Evolutionary conservation across 2,888 invertebrate genomes (phyloP).

Genomic region (Euplagia quadripunctaria): DNA sequence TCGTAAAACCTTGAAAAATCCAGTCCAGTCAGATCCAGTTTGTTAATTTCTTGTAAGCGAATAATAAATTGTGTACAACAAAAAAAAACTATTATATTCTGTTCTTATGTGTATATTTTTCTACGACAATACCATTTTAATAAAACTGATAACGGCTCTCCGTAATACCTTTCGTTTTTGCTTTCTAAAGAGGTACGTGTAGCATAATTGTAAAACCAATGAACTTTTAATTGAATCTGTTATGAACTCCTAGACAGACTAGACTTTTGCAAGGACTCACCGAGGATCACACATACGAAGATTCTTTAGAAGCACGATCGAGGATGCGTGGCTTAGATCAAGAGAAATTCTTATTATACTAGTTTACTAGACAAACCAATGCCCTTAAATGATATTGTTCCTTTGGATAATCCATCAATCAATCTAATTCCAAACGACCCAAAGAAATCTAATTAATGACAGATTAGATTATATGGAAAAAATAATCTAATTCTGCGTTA

Average conservation of each 20-base stretch:
- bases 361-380: neutral
- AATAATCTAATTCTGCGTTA: neutral
- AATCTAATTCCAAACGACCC: neutral
- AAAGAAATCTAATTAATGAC: neutral
- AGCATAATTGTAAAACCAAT: neutral
- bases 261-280: neutral
- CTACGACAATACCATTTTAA: too few species aligned
- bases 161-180: too few species aligned
- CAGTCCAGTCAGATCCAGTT: neutral
- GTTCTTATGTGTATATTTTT: neutral
- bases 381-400: neutral
- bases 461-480: neutral
- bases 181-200: too few species aligned
- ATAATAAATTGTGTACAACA: too few species aligned
- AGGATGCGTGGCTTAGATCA: too few species aligned
- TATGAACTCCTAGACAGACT: neutral
- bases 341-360: neutral
- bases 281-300: too few species aligned
- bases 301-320: too few species aligned
- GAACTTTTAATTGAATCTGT: neutral
- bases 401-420: neutral
- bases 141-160: too few species aligned
- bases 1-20: neutral
- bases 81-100: too few species aligned
- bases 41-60: too few species aligned